A percentile compares a stretch with the other conserved stretches of the same genome.
Conservation (phyloP, 2,888 invertebrate genomes). For the Adineta ricciae region DNA sequence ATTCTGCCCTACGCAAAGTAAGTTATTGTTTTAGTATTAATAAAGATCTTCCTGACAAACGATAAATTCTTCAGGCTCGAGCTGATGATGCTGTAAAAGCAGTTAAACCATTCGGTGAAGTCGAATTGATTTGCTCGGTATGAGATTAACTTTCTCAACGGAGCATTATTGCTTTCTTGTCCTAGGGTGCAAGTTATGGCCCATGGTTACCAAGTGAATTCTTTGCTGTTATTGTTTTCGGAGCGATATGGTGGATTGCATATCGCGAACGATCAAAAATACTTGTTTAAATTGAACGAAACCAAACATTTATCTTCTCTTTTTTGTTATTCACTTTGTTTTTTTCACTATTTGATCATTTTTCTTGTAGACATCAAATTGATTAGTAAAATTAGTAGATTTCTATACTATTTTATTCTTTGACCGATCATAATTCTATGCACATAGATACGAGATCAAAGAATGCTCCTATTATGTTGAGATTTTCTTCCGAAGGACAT, state of each 20-base stretch:
- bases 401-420: too few species aligned
- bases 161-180: too few species aligned
- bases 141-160: too few species aligned
- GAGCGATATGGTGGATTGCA: neutral
- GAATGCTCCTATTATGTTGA: too few species aligned
- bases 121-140: neutral
- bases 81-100: neutral
- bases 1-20: neutral
- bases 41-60: too few species aligned
- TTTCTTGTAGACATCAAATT: neutral
- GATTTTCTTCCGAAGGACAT: too few species aligned
- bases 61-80: neutral
- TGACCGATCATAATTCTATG: too few species aligned
- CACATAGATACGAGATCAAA: too few species aligned
- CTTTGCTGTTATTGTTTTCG: neutral
- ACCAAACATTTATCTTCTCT: neutral
- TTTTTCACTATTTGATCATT: neutral
- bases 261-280: neutral
- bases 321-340: neutral
- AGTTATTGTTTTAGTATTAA: neutral
- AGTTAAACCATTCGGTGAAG: constrained; percentile 17
- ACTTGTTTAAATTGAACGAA: neutral
- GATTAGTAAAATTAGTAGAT: neutral
- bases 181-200: neutral
- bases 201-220: constrained; percentile 20